phyloP scores from a whole-genome alignment of 2,888 invertebrate genomes.

The Cheilosia urbana region DNA sequence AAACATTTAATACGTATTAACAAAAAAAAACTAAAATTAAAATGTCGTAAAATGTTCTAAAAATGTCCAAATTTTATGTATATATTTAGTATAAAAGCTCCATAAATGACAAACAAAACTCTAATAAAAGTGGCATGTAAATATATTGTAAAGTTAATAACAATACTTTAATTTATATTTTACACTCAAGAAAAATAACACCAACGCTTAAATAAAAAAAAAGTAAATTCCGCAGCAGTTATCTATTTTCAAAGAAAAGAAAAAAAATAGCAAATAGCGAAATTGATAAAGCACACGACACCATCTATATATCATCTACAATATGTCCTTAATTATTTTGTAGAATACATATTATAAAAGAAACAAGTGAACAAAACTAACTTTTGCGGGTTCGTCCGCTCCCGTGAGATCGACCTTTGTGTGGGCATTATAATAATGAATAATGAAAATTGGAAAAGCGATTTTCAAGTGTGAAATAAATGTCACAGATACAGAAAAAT shows the following conservation, averaged over 20 bases:
- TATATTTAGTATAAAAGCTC: too few relatives aligned
- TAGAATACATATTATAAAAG: conserved; percentile 20
- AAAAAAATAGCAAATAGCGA: conserved; percentile 6
- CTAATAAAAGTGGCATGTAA: not conserved
- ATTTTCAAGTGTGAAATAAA: conserved; percentile 57
- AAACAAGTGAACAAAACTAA: conserved; percentile 79
- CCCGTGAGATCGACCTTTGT: conserved; percentile 84
- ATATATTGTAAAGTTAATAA: not conserved
- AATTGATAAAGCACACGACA: conserved; percentile 52
- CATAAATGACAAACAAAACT: not conserved
- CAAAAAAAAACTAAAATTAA: too few relatives aligned
- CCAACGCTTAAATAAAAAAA: conserved; percentile 10
- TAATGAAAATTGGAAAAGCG: conserved; percentile 75
- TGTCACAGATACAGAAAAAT: conserved; percentile 36
- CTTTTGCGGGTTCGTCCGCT: conserved; percentile 84
- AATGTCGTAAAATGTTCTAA: too few relatives aligned
- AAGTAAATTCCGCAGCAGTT: not conserved
- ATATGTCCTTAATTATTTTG: conserved; percentile 16
- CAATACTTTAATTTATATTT: not conserved
- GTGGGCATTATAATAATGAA: conserved; percentile 68
- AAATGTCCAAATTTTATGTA: too few relatives aligned
- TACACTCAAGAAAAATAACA: not conserved
- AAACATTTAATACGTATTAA: too few relatives aligned
- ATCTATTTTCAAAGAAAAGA: not conserved
- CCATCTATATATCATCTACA: conserved; percentile 33